Evolutionary conservation across 2,797 vertebrate species (phyloP).

Genomic region (Clarias pachynema): DNA sequence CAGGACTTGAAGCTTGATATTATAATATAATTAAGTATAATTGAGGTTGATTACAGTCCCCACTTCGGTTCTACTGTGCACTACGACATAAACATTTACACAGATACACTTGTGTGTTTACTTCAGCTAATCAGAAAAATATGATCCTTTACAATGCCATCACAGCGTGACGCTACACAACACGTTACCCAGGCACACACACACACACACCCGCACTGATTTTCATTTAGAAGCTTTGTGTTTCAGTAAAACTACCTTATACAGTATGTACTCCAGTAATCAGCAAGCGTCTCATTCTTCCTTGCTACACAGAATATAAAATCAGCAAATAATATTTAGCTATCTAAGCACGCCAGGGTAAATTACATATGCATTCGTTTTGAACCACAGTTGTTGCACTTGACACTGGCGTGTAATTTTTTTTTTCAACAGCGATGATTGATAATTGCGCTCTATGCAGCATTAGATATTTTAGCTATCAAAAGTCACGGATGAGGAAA

Average conservation of each 20-base stretch:
- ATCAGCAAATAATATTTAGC: neutral
- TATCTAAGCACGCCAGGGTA: neutral
- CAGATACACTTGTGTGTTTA: neutral
- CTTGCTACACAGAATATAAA: neutral
- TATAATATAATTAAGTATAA: slow-evolving; percentile 17
- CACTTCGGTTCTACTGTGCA: neutral
- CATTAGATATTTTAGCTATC: neutral
- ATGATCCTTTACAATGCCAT: neutral
- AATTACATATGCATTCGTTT: neutral
- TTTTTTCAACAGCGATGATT: neutral
- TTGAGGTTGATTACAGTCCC: slow-evolving; percentile 12
- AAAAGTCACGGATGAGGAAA: slow-evolving; percentile 53
- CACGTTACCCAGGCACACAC: neutral
- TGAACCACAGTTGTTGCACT: neutral
- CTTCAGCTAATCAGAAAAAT: neutral
- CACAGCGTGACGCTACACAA: neutral
- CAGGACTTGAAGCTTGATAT: slow-evolving; percentile 1
- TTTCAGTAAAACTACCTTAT: neutral
- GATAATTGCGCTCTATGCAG: neutral
- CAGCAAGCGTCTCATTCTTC: neutral
- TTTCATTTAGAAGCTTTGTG: slow-evolving; percentile 6
- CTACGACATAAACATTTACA: neutral
- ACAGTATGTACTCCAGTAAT: neutral
- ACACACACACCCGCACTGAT: too few species aligned
- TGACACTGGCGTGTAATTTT: neutral